Base-by-base conservation (phyloP, 2,888 invertebrate genomes). In the Noctua janthina region DNA sequence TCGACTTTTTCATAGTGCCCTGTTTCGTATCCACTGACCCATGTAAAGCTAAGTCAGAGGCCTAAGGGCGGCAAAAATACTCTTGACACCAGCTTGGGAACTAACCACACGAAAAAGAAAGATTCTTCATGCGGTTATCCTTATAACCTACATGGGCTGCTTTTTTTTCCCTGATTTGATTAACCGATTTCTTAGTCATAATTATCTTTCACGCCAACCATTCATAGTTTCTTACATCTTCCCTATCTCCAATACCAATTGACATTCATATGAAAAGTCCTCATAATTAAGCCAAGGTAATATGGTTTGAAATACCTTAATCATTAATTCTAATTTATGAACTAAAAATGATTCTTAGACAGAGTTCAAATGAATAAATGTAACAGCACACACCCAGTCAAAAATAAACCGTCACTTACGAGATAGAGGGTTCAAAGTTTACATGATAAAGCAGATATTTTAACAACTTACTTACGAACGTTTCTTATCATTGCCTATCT, bases 371-470 rank as follows among this genome's bases (percentile, higher is more conserved):
- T 39, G 10, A 51, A 49, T 51, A 23, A 73, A 46, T 62, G 39
- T 70, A 62, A 23, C 62, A 68, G 17, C 51, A 72, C 68, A 80
- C 68, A 76, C 51, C 69, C 46, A 75, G 46, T 78, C 81, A 71
- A 87, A 87, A 83, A 72, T 76, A 79, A 69, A 66, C 73, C 49
- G 59, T 43, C 62, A 54, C 70, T 64, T 54, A 67, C 62, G 8
- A 80, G 87, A 88, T 89, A 86, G 35, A 23, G 46, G 64, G 81
- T 79, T 82, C 87, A 89, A 84, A 88, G 88, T 82, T 88, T 71
- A 76, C 8, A 43, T 17, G 90, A 89, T 87, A 89, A 83, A 54
- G 56, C 20, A 64, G 10, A 85, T 77, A 81, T 66, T 79, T 83
- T 70, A 78, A 74, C 56, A 74, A 74, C 49, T 43, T 3, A 23